These are phyloP conservation scores for Heterocephalus glaber DNA, from an alignment of 2,113 vertebrate species.

Conservation along the genomic window DNA sequence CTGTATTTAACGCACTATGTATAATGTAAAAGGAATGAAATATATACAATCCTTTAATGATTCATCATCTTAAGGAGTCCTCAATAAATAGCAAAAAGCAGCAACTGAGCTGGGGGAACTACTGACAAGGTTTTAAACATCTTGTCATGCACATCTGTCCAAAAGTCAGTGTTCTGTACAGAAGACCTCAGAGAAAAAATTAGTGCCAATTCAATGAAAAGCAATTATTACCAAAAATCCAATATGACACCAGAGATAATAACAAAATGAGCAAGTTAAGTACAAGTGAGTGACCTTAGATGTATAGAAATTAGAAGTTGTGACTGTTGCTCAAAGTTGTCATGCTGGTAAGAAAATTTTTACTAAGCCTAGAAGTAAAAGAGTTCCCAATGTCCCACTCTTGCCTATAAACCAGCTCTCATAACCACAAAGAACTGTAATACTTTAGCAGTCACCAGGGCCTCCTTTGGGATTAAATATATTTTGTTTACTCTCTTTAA, in stretches of 20 bases:
- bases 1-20: background rate
- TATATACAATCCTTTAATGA: background rate
- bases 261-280: background rate
- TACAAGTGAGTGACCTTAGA: background rate
- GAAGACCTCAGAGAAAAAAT: conserved; percentile 39
- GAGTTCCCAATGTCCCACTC: background rate
- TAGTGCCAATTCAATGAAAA: conserved; percentile 40
- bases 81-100: background rate
- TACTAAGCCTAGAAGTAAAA: background rate
- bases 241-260: background rate
- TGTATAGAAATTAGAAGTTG: background rate
- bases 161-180: conserved; percentile 28
- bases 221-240: background rate
- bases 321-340: background rate
- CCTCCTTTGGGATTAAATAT: background rate
- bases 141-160: conserved; percentile 18
- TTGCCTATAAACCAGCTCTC: background rate
- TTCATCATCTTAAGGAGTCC: background rate
- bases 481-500: background rate
- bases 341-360: background rate
- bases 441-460: background rate
- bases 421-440: background rate
- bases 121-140: conserved; percentile 3
- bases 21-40: background rate
- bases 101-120: background rate